A percentile compares a stretch with the other conserved stretches of the same genome.
Conservation (phyloP, 2,888 invertebrate genomes). For the Hydrotaea cyrtoneurina region DNA sequence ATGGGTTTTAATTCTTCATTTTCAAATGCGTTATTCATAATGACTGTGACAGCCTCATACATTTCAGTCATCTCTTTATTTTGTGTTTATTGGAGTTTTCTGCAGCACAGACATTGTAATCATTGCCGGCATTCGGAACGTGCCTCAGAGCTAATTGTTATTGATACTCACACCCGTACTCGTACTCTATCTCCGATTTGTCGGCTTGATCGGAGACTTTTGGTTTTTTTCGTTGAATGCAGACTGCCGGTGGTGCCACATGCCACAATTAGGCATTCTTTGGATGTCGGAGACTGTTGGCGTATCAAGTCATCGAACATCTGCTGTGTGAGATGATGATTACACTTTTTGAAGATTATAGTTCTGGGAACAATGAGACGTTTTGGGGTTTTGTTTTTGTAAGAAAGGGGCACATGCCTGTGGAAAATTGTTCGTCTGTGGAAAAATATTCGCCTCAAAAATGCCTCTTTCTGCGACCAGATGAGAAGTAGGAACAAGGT, state of each 20-base stretch:
- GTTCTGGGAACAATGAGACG: no score
- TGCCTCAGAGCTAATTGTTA: constrained; percentile 8
- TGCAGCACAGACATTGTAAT: not conserved
- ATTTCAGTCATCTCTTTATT: not conserved
- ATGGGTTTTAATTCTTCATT: not conserved
- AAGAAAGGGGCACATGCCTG: no score
- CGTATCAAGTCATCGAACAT: no score
- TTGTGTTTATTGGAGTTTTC: not conserved
- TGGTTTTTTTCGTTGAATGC: not conserved
- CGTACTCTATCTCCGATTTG: not conserved
- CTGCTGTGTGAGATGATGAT: no score
- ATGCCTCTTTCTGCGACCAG: no score
- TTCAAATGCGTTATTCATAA: not conserved
- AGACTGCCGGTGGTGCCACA: no score
- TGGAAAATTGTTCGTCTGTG: no score
- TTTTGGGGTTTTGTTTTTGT: no score
- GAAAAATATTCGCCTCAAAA: no score
- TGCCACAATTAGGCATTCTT: not conserved
- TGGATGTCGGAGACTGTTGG: not conserved
- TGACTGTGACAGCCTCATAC: not conserved
- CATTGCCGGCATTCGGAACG: not conserved
- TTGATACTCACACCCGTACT: not conserved
- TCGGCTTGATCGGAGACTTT: not conserved
- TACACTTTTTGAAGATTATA: no score
- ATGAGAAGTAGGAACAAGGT: no score